A percentile compares a stretch with the other conserved stretches of the same genome.
phyloP scores from a whole-genome alignment of 2,113 vertebrate species.

The Diphyllodes magnificus region DNA sequence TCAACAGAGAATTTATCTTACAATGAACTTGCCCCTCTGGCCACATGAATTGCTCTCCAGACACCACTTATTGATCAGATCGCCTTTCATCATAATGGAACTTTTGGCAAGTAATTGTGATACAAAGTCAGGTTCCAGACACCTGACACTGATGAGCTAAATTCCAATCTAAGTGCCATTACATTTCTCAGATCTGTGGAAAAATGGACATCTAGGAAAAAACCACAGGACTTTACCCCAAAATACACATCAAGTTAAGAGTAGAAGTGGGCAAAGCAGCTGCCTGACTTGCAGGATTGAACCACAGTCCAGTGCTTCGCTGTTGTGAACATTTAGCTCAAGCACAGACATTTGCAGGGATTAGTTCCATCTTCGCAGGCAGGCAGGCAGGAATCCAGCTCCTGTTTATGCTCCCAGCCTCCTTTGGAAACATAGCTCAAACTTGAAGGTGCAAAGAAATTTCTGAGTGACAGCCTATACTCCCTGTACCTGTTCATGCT shows the following conservation, averaged over 20 bases:
- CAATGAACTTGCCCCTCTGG: background rate
- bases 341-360: background rate
- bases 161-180: background rate
- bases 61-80: background rate
- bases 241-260: background rate
- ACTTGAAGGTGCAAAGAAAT: background rate
- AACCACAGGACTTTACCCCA: rapidly evolving
- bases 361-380: background rate
- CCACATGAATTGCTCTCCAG: background rate
- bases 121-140: background rate
- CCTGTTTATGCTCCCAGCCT: background rate
- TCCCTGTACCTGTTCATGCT: background rate
- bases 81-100: background rate
- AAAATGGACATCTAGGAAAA: background rate
- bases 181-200: background rate
- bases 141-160: background rate
- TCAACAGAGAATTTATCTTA: background rate
- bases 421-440: background rate
- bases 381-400: background rate
- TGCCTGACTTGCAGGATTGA: background rate
- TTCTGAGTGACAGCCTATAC: background rate
- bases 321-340: background rate
- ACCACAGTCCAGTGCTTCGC: background rate
- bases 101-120: background rate
- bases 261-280: background rate